phyloP scores from a whole-genome alignment of 2,888 invertebrate genomes.

The Napeogenes sylphis region DNA sequence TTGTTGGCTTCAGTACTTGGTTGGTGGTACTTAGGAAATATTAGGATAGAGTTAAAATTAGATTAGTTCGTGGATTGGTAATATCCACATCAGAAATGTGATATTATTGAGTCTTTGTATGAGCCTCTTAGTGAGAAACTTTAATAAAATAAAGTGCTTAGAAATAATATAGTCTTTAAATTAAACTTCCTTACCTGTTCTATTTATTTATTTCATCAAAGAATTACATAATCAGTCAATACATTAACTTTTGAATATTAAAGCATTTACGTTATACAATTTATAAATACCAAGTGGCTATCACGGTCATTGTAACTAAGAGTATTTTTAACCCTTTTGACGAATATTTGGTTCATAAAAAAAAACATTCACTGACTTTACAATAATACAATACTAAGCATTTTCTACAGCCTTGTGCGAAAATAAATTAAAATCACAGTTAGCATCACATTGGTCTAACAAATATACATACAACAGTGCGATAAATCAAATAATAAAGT shows the following conservation, averaged over 20 bases:
- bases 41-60: constrained; percentile 34
- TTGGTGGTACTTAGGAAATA: constrained; percentile 55
- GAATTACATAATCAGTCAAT: constrained; percentile 27
- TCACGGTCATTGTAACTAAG: no score
- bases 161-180: constrained; percentile 30
- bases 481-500: not conserved
- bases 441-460: not conserved
- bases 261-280: not conserved
- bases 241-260: not conserved
- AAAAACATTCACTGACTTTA: not conserved
- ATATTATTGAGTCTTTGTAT: constrained; percentile 81
- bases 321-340: no score
- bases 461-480: not conserved
- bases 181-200: constrained; percentile 11
- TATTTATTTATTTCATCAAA: constrained; percentile 13
- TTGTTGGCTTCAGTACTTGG: constrained; percentile 30
- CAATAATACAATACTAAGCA: not conserved
- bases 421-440: constrained; percentile 1
- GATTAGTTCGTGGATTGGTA: constrained; percentile 73
- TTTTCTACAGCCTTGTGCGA: not conserved
- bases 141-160: constrained; percentile 40
- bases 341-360: not conserved
- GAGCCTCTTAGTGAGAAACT: constrained; percentile 61
- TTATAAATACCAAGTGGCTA: no score
- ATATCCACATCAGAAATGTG: constrained; percentile 85